These are phyloP conservation scores for Hydrocynus forskahlii DNA, from an alignment of 2,797 vertebrate genomes.

Conservation along the genomic window DNA sequence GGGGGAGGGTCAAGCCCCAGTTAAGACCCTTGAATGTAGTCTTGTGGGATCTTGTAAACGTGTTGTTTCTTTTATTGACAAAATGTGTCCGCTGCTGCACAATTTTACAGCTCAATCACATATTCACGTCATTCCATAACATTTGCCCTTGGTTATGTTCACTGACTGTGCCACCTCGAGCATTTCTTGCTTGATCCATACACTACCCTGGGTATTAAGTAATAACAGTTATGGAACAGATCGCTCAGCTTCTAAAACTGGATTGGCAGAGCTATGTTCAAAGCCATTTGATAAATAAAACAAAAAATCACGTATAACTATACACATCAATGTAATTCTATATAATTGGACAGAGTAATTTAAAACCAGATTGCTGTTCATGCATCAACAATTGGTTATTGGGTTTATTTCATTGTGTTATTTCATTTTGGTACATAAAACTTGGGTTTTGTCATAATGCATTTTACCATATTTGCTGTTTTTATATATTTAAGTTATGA, in stretches of 20 bases:
- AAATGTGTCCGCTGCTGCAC: background rate
- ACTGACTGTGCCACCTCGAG: background rate
- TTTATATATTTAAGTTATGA: too few species aligned
- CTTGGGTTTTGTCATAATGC: too few species aligned
- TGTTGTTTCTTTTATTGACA: background rate
- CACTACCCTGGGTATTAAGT: background rate
- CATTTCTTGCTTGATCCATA: background rate
- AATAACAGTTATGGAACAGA: background rate
- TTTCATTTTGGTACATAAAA: too few species aligned
- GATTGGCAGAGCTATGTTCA: too few species aligned
- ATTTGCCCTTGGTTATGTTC: background rate
- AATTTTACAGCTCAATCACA: background rate
- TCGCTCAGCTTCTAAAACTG: background rate
- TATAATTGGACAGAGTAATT: too few species aligned
- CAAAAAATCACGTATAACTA: background rate
- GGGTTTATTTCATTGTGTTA: too few species aligned
- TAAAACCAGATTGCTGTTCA: too few species aligned
- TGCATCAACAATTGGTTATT: too few species aligned
- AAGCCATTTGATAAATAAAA: too few species aligned
- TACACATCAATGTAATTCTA: too few species aligned
- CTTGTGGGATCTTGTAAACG: background rate
- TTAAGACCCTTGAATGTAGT: slow-evolving; percentile 2
- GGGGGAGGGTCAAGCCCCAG: background rate
- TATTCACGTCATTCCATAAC: background rate
- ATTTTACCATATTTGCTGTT: too few species aligned